Base-by-base conservation (phyloP, 2,113 vertebrate species). In the Forbesichthys agassizii region DNA sequence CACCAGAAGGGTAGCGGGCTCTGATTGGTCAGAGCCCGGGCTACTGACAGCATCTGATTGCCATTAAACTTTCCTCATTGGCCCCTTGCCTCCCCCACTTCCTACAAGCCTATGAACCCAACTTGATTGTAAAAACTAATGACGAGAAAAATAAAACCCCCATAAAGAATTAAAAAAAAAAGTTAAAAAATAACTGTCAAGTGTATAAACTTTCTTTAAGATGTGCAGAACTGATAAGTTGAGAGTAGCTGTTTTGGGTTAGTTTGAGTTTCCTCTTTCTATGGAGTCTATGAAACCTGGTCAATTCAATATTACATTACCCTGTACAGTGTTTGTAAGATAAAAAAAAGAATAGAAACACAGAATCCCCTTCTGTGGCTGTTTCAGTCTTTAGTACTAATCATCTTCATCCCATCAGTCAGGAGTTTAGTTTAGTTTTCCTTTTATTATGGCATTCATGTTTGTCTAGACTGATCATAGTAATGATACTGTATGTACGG, bases 291-390 rank as follows among this genome's bases (percentile, higher is more conserved):
- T 90, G 88, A 80, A 88, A 70, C 77, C 85, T 79, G 83, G 87
- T 89, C 86, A 86, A 85, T 90, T 85, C 80, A 88, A 88, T 91
- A 86, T 86, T 87, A 88, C 91, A 86, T 86, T 87, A 88, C 83
- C 82, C 84, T 91, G 90, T 91, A 92, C 86, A 91, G 89, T 90
- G 90, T 92, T 90, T 92, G 88, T 91, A 88, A 88, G 81, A 91
- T 86, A 88, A 84, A 84, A 20, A 20, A 33, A 59, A 36, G 33
- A 33, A 33, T 13, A 74, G 81, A 75, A 89, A 88, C 87, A 81
- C 76, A 75, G 80, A 88, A 71, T 59, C 36, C 63, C 49, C 78
- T 64, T 80, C 82, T 84, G 78, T 91, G 91, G 83, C 81, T 83
- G 77, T 88, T 85, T 70, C 68, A 75, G 20, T 82, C 78, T 88